These are phyloP conservation scores for Gnatocerus cornutus DNA, from an alignment of 2,888 invertebrate species.

Conservation along the genomic window DNA sequence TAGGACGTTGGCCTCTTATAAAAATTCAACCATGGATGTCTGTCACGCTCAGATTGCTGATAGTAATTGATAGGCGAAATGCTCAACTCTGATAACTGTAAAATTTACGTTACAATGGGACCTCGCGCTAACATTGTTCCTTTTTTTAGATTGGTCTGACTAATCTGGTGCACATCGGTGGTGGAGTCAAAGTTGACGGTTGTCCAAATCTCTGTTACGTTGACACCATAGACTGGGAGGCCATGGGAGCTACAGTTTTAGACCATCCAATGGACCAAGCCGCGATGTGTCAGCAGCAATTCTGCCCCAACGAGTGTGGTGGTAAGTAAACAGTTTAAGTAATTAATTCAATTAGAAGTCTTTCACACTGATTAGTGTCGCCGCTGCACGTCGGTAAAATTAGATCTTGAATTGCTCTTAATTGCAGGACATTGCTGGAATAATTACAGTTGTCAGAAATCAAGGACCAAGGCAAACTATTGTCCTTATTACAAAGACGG, in stretches of 20 bases:
- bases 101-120: not conserved
- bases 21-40: too few relatives aligned
- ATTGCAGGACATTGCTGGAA: slow-evolving; percentile 71
- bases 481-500: slow-evolving; percentile 75
- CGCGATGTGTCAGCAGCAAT: slow-evolving; percentile 3
- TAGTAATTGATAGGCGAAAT: too few relatives aligned
- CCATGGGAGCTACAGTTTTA: slow-evolving; percentile 52
- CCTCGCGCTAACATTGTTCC: not conserved
- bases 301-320: slow-evolving; percentile 50
- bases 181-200: slow-evolving; percentile 85
- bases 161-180: slow-evolving; percentile 84
- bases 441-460: slow-evolving; percentile 72
- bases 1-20: too few relatives aligned
- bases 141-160: slow-evolving; percentile 83
- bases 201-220: slow-evolving; percentile 86
- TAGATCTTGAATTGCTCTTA: slow-evolving; percentile 29
- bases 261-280: slow-evolving; percentile 21
- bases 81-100: too few relatives aligned
- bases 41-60: too few relatives aligned
- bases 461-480: slow-evolving; percentile 70
- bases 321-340: slow-evolving; percentile 47
- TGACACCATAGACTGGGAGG: slow-evolving; percentile 79
- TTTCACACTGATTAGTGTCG: slow-evolving; percentile 23
- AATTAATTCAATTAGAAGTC: slow-evolving; percentile 35
- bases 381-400: slow-evolving; percentile 13